phyloP scores from a whole-genome alignment of 2,113 vertebrate species.

The Delphinapterus leucas region DNA sequence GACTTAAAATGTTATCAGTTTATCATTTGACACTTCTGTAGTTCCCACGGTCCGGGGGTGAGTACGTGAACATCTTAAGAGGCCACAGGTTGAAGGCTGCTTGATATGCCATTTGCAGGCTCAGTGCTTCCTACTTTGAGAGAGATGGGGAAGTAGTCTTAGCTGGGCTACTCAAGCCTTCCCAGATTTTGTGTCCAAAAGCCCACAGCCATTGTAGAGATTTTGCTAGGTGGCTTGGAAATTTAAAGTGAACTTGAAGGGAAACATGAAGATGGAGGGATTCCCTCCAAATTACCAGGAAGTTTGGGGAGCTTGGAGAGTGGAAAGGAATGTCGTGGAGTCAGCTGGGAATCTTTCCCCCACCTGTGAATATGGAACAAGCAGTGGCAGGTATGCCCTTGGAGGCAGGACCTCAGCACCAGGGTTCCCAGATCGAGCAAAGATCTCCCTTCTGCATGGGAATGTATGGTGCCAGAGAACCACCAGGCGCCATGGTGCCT shows the following conservation, averaged over 20 bases:
- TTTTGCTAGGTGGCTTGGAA: background rate
- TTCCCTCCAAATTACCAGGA: background rate
- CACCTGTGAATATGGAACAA: background rate
- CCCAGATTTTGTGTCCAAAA: background rate
- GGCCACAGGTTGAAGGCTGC: background rate
- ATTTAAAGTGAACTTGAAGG: background rate
- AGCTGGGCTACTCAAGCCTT: background rate
- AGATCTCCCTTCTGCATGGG: background rate
- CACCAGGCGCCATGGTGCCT: background rate
- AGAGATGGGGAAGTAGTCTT: background rate
- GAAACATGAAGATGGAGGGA: background rate
- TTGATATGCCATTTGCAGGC: background rate
- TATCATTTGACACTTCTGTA: background rate
- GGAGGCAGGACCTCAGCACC: background rate
- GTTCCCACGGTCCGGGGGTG: background rate
- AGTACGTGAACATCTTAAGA: background rate
- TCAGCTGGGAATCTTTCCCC: background rate
- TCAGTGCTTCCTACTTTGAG: background rate
- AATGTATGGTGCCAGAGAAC: background rate
- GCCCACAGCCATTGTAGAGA: background rate
- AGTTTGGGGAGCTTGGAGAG: background rate
- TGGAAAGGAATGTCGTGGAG: background rate
- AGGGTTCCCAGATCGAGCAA: background rate
- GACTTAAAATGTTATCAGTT: background rate
- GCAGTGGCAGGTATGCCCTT: accelerated